phyloP scores from a whole-genome alignment of 2,113 vertebrate genomes.

The Numida meleagris region DNA sequence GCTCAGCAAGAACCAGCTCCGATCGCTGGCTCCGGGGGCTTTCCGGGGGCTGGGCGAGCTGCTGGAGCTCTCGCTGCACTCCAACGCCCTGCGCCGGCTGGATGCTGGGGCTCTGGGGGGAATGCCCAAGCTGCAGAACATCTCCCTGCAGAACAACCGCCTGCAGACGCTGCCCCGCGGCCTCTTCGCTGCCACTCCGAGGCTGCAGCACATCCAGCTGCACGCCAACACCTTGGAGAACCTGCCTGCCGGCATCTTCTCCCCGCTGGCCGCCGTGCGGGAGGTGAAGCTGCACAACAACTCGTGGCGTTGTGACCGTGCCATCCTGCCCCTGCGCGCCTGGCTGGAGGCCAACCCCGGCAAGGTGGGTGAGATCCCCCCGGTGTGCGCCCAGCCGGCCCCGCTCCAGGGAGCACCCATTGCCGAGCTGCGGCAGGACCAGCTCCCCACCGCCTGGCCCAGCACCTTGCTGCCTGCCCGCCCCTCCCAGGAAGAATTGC shows the following conservation, averaged over 20 bases:
- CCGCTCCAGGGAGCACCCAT: conserved; percentile 71
- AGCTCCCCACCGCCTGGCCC: not conserved
- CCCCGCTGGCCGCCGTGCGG: conserved; percentile 71
- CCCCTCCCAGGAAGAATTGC: not conserved
- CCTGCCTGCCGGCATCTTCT: conserved; percentile 81
- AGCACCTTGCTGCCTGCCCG: not conserved
- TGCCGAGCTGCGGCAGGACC: conserved; percentile 44
- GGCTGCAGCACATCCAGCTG: conserved; percentile 82
- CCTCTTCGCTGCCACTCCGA: conserved; percentile 77
- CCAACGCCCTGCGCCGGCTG: conserved; percentile 80
- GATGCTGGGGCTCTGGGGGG: conserved; percentile 76
- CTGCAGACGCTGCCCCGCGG: conserved; percentile 78
- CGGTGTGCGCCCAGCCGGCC: conserved; percentile 79
- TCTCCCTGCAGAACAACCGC: conserved; percentile 90
- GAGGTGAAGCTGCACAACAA: conserved; percentile 87
- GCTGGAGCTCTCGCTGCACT: conserved; percentile 88
- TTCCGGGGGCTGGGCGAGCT: conserved; percentile 84
- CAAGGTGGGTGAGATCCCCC: conserved; percentile 73
- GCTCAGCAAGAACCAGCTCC: conserved; percentile 88
- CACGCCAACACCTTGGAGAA: conserved; percentile 85
- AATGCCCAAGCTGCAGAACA: conserved; percentile 82
- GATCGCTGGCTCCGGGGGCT: conserved; percentile 71
- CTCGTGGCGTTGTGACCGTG: conserved; percentile 89
- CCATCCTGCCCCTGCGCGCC: conserved; percentile 81
- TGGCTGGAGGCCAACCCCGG: conserved; percentile 82